phyloP scores from a whole-genome alignment of 2,113 vertebrate species.

The Chauna torquata region DNA sequence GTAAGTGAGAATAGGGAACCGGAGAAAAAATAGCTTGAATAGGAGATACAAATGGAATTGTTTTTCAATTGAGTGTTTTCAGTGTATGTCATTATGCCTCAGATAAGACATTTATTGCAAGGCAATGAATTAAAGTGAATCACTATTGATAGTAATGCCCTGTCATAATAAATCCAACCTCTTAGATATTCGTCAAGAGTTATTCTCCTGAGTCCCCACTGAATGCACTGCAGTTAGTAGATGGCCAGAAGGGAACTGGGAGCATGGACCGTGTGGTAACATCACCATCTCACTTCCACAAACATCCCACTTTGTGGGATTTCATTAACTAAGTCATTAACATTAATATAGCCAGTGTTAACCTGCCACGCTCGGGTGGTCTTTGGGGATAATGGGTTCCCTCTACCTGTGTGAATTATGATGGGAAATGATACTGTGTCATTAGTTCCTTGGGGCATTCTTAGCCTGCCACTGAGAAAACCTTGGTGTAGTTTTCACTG shows the following conservation, averaged over 20 bases:
- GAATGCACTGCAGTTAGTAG: not conserved
- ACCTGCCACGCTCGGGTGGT: not conserved
- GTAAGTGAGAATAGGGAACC: constrained; percentile 58
- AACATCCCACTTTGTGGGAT: not conserved
- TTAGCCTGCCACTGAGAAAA: not conserved
- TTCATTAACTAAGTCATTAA: constrained; percentile 16
- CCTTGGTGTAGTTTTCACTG: not conserved
- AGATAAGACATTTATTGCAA: constrained; percentile 34
- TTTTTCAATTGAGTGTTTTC: constrained; percentile 25
- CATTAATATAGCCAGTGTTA: not conserved
- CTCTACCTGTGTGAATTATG: not conserved
- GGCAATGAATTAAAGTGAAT: constrained; percentile 29
- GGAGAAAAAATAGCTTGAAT: not conserved
- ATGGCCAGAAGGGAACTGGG: not conserved
- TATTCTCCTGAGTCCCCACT: not conserved
- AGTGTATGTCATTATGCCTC: constrained; percentile 21
- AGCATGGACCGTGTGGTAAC: not conserved
- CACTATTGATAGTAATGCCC: not conserved
- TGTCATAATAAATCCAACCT: constrained; percentile 34
- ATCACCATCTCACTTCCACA: not conserved
- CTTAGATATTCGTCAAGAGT: not conserved
- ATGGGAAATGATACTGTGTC: not conserved
- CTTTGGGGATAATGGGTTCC: constrained; percentile 1
- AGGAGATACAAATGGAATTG: constrained; percentile 53
- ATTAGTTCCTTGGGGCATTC: not conserved